Base-by-base conservation (phyloP, 2,113 vertebrate genomes). In the Polyodon spathula region DNA sequence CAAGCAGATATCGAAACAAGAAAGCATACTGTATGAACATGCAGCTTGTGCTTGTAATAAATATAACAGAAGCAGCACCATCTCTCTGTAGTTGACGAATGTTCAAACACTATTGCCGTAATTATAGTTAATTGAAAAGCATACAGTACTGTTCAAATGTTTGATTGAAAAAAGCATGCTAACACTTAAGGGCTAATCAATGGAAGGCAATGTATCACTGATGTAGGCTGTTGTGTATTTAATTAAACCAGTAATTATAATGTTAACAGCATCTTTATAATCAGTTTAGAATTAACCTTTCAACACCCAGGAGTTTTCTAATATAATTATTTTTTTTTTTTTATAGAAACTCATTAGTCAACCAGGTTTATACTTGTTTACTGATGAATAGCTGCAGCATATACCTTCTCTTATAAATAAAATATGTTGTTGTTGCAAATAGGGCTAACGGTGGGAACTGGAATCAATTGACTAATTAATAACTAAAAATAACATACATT, bases 281-380 rank as follows among this genome's bases (percentile, higher is more conserved):
- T 82, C 73, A 72, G 64, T 78, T 84, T 63, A 73, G 67, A 80
- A 82, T 86, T 86, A 88, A 84, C 78, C 77, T 87, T 80, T 71
- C 59, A 80, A 78, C 83, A 71, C 81, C 89, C 76, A 55, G 66
- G 79, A 88, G 82, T 75, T 83, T 77, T 72, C 70, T 74, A 79
- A 79, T 79, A 58, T 70, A 68, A 81, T 76, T 79, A 81, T 76
- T 83, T 70, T 78, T 71, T 76, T 79, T 81, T 76, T 83, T 70
- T 78, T 71, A 84, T 68, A 85, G 66, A 84, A 88, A 82, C 76
- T 86, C 90, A 93, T 92, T 91, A 92, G 81, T 88, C 83, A 86
- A 78, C 51, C 79, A 85, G 83, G 81, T 75, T 73, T 82, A 83
- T 85, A 73, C 79, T 90, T 88, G 84, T 89, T 87, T 88, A 86